These are phyloP conservation scores for Sclerurus mexicanus DNA, from an alignment of 2,113 vertebrate species.

Conservation along the genomic window DNA sequence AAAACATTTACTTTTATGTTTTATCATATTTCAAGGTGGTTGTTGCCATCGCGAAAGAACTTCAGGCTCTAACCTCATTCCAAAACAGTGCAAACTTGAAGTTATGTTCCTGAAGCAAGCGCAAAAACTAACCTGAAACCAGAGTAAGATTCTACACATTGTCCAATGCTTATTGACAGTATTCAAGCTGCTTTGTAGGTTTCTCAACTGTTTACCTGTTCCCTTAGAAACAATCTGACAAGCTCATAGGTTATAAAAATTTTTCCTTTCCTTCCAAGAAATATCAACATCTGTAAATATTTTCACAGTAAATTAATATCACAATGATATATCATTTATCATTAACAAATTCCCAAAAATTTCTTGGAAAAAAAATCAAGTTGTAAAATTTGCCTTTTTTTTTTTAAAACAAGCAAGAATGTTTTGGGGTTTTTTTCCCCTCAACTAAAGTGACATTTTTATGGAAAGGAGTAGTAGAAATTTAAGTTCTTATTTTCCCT, in stretches of 20 bases:
- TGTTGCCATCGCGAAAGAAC: background rate
- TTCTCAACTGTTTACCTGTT: background rate
- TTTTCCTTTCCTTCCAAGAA: background rate
- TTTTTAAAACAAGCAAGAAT: background rate
- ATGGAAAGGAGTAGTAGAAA: background rate
- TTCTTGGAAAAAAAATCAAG: background rate
- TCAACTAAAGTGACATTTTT: background rate
- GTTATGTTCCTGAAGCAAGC: background rate
- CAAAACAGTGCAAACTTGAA: background rate
- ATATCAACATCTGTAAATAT: background rate
- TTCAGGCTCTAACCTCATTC: background rate
- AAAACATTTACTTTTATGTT: background rate
- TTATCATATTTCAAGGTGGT: background rate
- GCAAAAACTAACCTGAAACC: background rate
- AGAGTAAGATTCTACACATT: background rate
- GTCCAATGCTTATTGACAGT: background rate
- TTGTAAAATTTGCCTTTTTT: background rate
- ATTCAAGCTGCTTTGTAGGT: background rate
- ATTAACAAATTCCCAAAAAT: background rate
- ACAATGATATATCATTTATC: background rate
- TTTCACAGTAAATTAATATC: background rate
- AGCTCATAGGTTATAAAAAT: background rate
- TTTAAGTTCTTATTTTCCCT: background rate
- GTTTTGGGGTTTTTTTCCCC: rapidly evolving
- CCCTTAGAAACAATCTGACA: background rate